Conservation (phyloP, 2,113 vertebrate species). For the Callipepla squamata region DNA sequence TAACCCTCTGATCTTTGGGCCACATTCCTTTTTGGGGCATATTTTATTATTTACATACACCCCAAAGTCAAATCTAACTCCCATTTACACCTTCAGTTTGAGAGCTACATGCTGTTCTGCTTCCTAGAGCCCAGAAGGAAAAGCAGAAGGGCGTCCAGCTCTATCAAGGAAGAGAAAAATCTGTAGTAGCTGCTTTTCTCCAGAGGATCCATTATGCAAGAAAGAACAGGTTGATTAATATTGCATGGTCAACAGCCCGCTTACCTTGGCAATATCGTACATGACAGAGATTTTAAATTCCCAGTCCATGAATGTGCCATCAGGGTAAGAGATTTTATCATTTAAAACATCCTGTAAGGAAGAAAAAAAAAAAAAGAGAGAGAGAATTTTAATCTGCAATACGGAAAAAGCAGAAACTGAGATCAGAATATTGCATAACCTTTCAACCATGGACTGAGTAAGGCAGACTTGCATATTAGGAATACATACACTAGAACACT, state of each 20-base stretch:
- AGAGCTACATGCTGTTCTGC: not conserved
- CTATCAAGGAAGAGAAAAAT: not conserved
- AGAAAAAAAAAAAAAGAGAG: not conserved
- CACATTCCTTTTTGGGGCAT: not conserved
- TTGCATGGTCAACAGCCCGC: not conserved
- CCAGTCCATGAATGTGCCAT: constrained; percentile 97
- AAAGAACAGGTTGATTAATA: not conserved
- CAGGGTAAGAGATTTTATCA: constrained; percentile 95
- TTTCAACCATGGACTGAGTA: not conserved
- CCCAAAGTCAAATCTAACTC: not conserved
- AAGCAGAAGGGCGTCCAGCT: not conserved
- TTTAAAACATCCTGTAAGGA: constrained; percentile 89
- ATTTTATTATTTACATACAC: constrained; percentile 1
- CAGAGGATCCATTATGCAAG: not conserved
- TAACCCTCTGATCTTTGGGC: not conserved
- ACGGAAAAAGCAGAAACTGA: not conserved
- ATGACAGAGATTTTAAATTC: constrained; percentile 98
- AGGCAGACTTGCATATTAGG: not conserved
- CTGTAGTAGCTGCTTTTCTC: not conserved
- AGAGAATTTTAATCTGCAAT: not conserved
- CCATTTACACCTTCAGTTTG: not conserved
- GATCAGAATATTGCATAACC: not conserved
- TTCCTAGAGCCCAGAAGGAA: not conserved
- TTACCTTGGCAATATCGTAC: constrained; percentile 98
- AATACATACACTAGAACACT: not conserved